Evolutionary conservation across 2,113 vertebrate genomes (phyloP), one percentile per base, ranked within the genome.

Genomic region (Eublepharis macularius): DNA sequence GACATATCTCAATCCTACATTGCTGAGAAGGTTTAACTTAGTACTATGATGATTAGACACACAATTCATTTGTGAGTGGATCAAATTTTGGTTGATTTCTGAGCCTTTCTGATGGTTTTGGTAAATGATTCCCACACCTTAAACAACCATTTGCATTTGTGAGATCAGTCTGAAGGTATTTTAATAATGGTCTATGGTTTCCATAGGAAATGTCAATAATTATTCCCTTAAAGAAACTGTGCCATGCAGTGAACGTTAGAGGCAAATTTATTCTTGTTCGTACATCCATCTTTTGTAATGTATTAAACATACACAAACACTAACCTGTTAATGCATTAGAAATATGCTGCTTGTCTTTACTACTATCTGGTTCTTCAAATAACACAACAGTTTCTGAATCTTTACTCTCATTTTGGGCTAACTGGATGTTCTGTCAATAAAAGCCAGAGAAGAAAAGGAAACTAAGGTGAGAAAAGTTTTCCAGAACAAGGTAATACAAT

Each of bases 261-360:
- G 11, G 57, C 41, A 73, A 36, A 60, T 24, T 39, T 41, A 7
- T 39, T 80, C 6, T n/a, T 83, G 24, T 86, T 73, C 86, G 8
- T 36, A 11, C 6, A 60, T 60, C 1, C 11, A 86, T 86, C 57
- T 54, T 79, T 9, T 84, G 87, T 1, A 75, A 78, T 26, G 1
- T 90, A 26, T 0, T 4, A 11, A 69, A 86, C 41, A 83, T 45
- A 85, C 57, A 86, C 34, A 47, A n/a, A 11, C 63, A 95, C 95
- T 95, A 90, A 97, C 96, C 96, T 84, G 81, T 76, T 91, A 90
- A 92, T 6, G 76, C 34, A 88, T 94, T 92, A 84, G 69, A 89
- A 82, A 85, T 94, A 87, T 91, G 94, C 82, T 90, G 90, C 16
- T 57, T 73, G 83, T 91, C 93, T 69, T 92, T 95, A 75, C 76